Evolutionary conservation across 1,140 invertebrate genomes (phyloP).

Genomic region (Galendromus occidentalis): DNA sequence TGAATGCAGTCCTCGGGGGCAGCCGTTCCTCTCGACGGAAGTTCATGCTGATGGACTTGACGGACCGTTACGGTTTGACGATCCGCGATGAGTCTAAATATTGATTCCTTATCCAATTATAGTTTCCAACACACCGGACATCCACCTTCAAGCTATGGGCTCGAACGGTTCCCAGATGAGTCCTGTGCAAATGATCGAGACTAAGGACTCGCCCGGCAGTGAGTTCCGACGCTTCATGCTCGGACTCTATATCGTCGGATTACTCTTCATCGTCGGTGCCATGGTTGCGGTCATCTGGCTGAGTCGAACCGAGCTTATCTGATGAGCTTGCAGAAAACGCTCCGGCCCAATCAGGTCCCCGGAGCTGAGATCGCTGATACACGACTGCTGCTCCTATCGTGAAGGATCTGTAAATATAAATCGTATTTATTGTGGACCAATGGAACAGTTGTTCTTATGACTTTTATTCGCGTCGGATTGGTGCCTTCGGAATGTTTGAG

Average conservation of each 20-base stretch:
- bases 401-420: no score
- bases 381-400: no score
- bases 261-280: neutral
- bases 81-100: no score
- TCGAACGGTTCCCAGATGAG: neutral
- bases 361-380: no score
- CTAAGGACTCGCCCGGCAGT: constrained; percentile 4
- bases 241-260: neutral
- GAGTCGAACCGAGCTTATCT: neutral
- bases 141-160: neutral
- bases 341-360: no score
- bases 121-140: neutral
- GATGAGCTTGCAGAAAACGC: neutral
- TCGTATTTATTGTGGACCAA: no score
- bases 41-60: neutral
- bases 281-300: neutral
- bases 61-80: no score
- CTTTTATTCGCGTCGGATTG: no score
- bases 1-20: neutral
- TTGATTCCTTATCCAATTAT: neutral
- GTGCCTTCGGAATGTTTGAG: no score
- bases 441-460: no score
- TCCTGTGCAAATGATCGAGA: neutral
- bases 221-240: constrained; percentile 5
- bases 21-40: neutral